A percentile compares a stretch with the other conserved stretches of the same genome.
These are phyloP conservation scores for Nebria salina DNA, from an alignment of 2,888 invertebrate species.

Conservation along the genomic window DNA sequence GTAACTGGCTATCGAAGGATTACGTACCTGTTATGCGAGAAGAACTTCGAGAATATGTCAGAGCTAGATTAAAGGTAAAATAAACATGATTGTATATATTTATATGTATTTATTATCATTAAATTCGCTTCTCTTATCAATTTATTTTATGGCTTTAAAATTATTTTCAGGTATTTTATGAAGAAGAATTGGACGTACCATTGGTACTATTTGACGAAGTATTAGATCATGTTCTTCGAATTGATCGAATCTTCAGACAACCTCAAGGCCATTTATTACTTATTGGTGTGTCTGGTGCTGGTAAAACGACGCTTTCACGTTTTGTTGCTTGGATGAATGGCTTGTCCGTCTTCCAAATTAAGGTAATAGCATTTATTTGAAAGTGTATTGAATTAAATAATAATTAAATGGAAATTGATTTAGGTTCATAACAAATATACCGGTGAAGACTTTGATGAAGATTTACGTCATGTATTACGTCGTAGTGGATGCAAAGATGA, in stretches of 20 bases:
- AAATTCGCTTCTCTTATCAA: not conserved
- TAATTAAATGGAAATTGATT: not conserved
- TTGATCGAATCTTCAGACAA: constrained; percentile 99
- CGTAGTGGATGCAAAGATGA: constrained; percentile 94
- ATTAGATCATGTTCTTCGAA: constrained; percentile 97
- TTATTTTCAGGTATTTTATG: constrained; percentile 85
- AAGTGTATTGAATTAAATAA: not conserved
- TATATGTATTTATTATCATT: too few relatives aligned
- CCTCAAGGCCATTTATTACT: constrained; percentile 97
- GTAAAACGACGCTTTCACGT: constrained; percentile 97
- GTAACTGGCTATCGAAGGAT: constrained; percentile 99
- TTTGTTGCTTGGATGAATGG: constrained; percentile 99
- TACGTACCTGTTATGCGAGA: constrained; percentile 97
- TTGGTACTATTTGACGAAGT: constrained; percentile 99
- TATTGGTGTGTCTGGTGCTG: constrained; percentile 98
- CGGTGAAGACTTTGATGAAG: constrained; percentile 98
- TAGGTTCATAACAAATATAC: constrained; percentile 99
- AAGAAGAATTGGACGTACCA: constrained; percentile 98
- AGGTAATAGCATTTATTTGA: constrained; percentile 66
- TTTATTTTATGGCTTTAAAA: not conserved
- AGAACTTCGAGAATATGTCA: constrained; percentile 94
- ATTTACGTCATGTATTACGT: constrained; percentile 87
- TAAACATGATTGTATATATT: not conserved
- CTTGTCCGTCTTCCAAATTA: constrained; percentile 98
- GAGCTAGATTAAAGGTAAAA: constrained; percentile 89